phyloP scores from a whole-genome alignment of 2,797 vertebrate species.

The Squalus acanthias region DNA sequence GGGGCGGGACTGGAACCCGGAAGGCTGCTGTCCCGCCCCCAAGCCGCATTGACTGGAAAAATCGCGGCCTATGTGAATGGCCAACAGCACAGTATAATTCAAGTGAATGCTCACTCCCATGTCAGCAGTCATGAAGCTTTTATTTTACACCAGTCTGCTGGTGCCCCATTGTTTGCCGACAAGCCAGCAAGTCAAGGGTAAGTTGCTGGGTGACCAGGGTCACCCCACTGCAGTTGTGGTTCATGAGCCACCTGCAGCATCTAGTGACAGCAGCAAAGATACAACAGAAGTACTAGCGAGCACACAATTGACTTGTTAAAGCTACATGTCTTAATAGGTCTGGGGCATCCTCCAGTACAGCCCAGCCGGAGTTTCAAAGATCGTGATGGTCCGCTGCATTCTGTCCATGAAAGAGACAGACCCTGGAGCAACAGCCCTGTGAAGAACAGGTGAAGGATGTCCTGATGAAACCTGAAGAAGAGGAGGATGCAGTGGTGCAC shows the following conservation, averaged over 20 bases:
- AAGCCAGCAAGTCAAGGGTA: neutral
- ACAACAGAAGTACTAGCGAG: neutral
- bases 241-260: neutral
- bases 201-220: neutral
- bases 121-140: neutral
- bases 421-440: neutral
- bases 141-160: neutral
- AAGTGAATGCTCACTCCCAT: neutral
- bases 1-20: no score
- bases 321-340: no score
- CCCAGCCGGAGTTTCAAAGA: neutral
- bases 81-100: neutral
- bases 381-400: neutral
- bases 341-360: neutral
- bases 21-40: no score
- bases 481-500: neutral
- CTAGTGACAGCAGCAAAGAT: no score
- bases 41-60: no score
- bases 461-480: no score
- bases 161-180: neutral
- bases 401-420: neutral
- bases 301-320: neutral
- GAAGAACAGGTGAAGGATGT: neutral
- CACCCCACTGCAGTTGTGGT: neutral
- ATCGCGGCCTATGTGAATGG: no score